Base-by-base conservation (phyloP, 2,113 vertebrate species). In the Oryzias curvinotus region DNA sequence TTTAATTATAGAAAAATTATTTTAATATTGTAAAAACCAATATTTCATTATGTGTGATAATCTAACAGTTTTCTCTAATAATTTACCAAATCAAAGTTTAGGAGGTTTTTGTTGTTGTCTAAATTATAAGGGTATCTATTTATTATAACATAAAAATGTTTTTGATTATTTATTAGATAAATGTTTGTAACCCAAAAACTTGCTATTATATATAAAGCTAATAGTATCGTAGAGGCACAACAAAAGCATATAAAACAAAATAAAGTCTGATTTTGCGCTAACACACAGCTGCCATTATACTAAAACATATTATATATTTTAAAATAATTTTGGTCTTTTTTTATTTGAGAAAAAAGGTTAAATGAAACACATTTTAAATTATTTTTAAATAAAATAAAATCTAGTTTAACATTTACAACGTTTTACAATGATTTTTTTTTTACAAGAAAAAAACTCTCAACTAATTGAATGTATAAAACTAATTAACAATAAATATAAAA, bases 11-110 rank as follows among this genome's bases (percentile, higher is more conserved):
- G 19, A 46, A 56, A 62, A 43, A 23, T n/a, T 41, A 48, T 52
- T 68, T 60, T 28, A 50, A 1, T 8, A 54, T 76, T 77, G 15
- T 59, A 48, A 19, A 28, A 36, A 49, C 51, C 69, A 59, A 15
- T n/a, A 52, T 14, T 53, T 65, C 25, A 52, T 52, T 15, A 5
- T 62, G 62, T 43, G 54, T 5, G 46, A 14, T 42, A 57, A 2
- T 36, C n/a, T 17, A 36, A 36, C 8, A 36, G 12, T 36, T 36
- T 36, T 12, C 2, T 10, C 8, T 12, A 36, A 36, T 10, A 36
- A 36, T 12, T 36, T 36, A 12, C 36, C 0, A 36, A 36, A 36
- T 12, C 36, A 8, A 36, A 36, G 12, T 3, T 2, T 36, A 3
- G 1, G 2, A 10, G 0, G 3, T 36, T 36, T 1, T 36, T 36